Evolutionary conservation across 2,797 vertebrate genomes (phyloP).

Genomic region (Tokudaia tokunoshimensis): DNA sequence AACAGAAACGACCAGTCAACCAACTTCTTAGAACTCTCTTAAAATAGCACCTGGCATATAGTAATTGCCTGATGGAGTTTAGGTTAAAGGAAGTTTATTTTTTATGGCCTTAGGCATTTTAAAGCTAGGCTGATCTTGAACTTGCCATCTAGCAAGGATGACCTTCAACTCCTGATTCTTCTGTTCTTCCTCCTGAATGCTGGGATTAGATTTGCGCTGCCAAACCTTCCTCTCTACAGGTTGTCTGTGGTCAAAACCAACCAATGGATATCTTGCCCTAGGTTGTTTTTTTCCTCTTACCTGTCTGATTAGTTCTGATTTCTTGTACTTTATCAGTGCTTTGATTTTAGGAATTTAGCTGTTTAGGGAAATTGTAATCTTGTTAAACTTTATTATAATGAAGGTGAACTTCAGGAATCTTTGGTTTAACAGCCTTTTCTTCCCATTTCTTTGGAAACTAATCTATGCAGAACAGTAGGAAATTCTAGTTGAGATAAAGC

Average conservation of each 20-base stretch:
- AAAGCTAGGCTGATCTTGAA: background rate
- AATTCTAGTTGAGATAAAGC: background rate
- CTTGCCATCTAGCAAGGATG: background rate
- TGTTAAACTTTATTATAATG: constrained; percentile 6
- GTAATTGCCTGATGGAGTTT: constrained; percentile 2
- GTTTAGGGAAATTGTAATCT: constrained; percentile 8
- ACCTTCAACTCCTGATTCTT: background rate
- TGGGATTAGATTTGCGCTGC: background rate
- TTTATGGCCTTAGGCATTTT: background rate
- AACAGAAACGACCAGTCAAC: background rate
- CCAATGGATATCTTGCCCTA: background rate
- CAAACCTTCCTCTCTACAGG: background rate
- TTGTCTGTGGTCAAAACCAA: background rate
- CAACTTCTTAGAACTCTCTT: background rate
- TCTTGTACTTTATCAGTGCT: background rate
- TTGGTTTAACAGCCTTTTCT: background rate
- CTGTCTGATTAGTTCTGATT: background rate
- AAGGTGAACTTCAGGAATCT: background rate
- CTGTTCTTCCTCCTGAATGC: background rate
- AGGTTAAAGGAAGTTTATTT: constrained; percentile 16
- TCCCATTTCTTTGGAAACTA: background rate
- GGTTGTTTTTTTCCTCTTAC: background rate
- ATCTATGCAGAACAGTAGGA: background rate
- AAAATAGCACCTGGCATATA: background rate
- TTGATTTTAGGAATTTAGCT: background rate